phyloP scores from a whole-genome alignment of 2,113 vertebrate species.

The Puffinus mauretanicus region DNA sequence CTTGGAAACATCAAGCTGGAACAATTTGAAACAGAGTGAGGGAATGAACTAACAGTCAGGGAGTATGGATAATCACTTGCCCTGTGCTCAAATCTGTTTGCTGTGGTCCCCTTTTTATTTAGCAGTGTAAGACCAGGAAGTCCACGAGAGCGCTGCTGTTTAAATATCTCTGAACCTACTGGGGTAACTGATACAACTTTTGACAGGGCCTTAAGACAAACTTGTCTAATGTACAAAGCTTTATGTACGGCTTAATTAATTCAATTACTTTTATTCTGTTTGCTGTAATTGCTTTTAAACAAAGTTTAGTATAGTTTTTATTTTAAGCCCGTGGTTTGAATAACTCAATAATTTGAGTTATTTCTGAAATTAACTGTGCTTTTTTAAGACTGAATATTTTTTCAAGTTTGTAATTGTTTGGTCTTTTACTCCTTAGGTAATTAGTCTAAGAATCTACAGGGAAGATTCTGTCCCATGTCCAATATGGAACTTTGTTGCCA shows the following conservation, averaged over 20 bases:
- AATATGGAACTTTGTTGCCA: background rate
- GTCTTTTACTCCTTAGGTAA: background rate
- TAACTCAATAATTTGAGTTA: background rate
- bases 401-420: background rate
- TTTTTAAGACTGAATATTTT: background rate
- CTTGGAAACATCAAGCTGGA: background rate
- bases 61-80: background rate
- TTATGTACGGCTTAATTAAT: background rate
- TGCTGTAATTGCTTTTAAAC: background rate
- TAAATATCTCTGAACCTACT: background rate
- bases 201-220: background rate
- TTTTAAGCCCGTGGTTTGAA: background rate
- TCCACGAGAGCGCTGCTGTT: background rate
- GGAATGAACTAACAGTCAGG: background rate
- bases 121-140: background rate
- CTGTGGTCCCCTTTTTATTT: background rate
- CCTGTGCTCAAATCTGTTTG: background rate
- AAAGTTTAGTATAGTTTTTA: background rate
- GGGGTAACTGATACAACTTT: background rate
- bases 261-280: background rate
- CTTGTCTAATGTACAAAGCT: background rate
- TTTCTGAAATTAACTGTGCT: background rate
- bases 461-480: background rate
- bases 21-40: background rate
- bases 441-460: background rate